phyloP scores from a whole-genome alignment of 2,888 invertebrate species.

The Leptopilina myrica region DNA sequence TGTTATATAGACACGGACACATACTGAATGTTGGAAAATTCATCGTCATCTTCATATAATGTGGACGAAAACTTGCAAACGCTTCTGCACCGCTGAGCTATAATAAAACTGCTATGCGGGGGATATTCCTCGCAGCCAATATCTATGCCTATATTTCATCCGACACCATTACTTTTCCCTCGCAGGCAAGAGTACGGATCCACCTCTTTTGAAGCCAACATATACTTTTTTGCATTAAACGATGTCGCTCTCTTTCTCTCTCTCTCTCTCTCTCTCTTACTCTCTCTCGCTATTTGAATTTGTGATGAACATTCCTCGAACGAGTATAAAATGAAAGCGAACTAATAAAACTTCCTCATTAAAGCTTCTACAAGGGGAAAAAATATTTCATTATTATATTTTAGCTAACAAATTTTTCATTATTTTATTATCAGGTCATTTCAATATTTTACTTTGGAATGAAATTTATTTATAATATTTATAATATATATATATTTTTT shows the following conservation, averaged over 20 bases:
- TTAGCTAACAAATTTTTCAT: neutral
- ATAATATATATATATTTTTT: no score
- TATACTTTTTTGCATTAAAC: constrained; percentile 38
- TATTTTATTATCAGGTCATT: no score
- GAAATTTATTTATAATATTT: no score
- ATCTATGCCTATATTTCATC: constrained; percentile 41
- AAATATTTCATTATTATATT: constrained; percentile 30
- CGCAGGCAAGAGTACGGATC: constrained; percentile 26
- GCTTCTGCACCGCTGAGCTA: constrained; percentile 38
- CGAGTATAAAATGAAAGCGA: constrained; percentile 11
- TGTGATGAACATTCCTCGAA: constrained; percentile 29
- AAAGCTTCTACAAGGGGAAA: constrained; percentile 5
- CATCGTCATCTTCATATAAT: constrained; percentile 36
- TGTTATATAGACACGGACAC: neutral
- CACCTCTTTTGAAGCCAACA: constrained; percentile 35
- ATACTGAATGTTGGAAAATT: constrained; percentile 31
- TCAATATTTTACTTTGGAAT: no score
- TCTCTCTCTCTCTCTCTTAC: neutral
- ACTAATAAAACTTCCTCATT: constrained; percentile 13
- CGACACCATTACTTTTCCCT: constrained; percentile 29
- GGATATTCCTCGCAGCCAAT: constrained; percentile 30
- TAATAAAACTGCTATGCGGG: constrained; percentile 40
- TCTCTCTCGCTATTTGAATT: constrained; percentile 20
- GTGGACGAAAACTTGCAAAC: constrained; percentile 29
- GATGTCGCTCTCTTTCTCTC: neutral